Base-by-base conservation (phyloP, 2,113 vertebrate species). In the Nerophis lumbriciformis region DNA sequence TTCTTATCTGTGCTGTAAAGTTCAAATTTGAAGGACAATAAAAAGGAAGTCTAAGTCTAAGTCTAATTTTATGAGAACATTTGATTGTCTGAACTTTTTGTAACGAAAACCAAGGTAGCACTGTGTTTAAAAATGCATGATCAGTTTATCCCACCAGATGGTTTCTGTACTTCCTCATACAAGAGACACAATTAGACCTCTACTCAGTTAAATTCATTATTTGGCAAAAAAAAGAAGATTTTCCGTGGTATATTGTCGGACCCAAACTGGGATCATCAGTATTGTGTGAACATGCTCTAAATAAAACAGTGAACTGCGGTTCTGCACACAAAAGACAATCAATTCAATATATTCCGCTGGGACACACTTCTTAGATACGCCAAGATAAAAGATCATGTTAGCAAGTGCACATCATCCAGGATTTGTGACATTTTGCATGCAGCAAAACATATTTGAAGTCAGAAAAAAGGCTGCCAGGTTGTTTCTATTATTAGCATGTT, bases 401-500 rank as follows among this genome's bases (percentile, higher is more conserved):
- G 56, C 28, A 53, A 61, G 39, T 57, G 19, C 19, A 59, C 28
- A 53, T 6, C 16, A 9, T 53, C 44, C 42, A 51, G 42, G 28
- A 28, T 28, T 28, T 70, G 19, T 37, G 28, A 28, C 28, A 28
- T 36, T 52, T 39, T 16, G 48, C 65, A 50, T 49, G 1, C 49
- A 42, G n/a, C 0, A 47, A 52, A 65, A 59, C 37, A 59, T 19
- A 47, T 69, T 14, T 45, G 11, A 59, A 59, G 36, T 21, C 15
- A 47, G 14, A 55, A 50, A 69, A 76, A 57, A 0, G 66, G 66
- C 76, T 54, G 56, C 65, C 55, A 47, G 64, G 64, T 48, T 77
- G 71, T 68, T 71, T 75, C 50, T 65, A 45, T 59, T 58, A 58
- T 66, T 56, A 45, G 21, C 13, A 53, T 50, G 50, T 69, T 71